Base-by-base conservation (phyloP, 2,113 vertebrate genomes). In the Hirundichthys speculiger region DNA sequence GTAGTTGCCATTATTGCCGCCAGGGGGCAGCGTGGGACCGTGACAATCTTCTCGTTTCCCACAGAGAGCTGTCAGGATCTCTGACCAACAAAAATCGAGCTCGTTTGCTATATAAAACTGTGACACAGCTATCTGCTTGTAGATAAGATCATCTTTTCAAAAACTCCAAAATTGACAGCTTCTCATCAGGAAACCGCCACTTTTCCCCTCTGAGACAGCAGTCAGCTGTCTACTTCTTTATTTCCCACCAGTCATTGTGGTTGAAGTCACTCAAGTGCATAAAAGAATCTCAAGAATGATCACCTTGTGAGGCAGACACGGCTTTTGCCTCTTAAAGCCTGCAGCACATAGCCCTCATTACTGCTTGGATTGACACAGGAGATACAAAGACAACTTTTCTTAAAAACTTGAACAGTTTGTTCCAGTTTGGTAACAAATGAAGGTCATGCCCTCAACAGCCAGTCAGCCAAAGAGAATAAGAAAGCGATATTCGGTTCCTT, bases 201-300 rank as follows among this genome's bases (percentile, higher is more conserved):
- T 49, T 12, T 19, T 45, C 48, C 45, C 19, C 59, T 47, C 14
- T 8, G 22, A 38, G 18, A 57, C 38, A 62, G 25, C 46, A 45
- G 16, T 61, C 77, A 56, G 64, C 60, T 64, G 45, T 53, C 19
- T 16, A 9, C 30, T 27, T 52, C 64, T 61, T 59, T 38, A 15
- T 69, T 51, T 52, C 58, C 13, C 69, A 60, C 49, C 61, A 51
- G 34, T 56, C n/a, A n/a, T n/a, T 79, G 24, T 19, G 27, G 52
- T 21, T 47, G 42, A 70, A 82, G 57, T 81, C 77, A 76, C 52
- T 83, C 71, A 82, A 78, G 77, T 84, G 79, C 72, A 62, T 69
- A 7, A 51, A 82, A 68, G 88, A 92, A 90, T 92, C 82, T 67
- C 61, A 90, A 42, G 83, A 92, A 88, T 91, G 91, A 85, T 82